Evolutionary conservation across 2,888 invertebrate species (phyloP), one percentile per base, ranked within the genome.

Genomic region (Entomobrya multifasciata): DNA sequence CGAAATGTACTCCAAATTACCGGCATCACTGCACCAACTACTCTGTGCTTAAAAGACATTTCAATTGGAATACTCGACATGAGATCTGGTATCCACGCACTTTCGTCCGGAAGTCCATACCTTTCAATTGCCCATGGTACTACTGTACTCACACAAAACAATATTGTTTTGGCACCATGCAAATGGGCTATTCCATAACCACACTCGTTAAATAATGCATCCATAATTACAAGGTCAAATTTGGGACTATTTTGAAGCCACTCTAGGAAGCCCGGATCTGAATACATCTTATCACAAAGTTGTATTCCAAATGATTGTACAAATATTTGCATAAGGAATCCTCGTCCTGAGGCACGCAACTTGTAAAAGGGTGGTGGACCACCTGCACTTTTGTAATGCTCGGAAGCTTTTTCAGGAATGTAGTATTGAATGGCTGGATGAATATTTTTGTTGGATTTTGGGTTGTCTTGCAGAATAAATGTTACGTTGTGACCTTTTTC

Each of bases 191-290:
- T 85, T n/a, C 82, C 67, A 8, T 87, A 84, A 1, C 90, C 90
- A 76, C 90, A 90, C 60, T 90, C 90, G n/a, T 89, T 88, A 83
- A 89, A 89, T n/a, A 88, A 76, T 17, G 84, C 67, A 41, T 89
- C 89, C 11, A 87, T 83, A 5, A 90, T 80, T n/a, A 90, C 88
- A 13, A 90, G 70, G 67, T 90, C 90, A 76, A 88, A 90, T 20
- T 74, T 65, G 25, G 57, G 49, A n/a, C 74, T 62, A 8, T 11
- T 57, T 0, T 83, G 41, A 1, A 88, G 17, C 89, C 88, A 89
- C 0, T 78, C 55, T 15, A 77, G 6, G 65, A 65, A 84, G 1
- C 70, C 74, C 0, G 49, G 49, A 13, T 88, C 87, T 4, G 17
- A 25, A 10, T 72, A 49, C 17, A 89, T 41, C 10, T 62, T 41